Conservation (phyloP, 2,888 invertebrate species). For the Agelastica alni region DNA sequence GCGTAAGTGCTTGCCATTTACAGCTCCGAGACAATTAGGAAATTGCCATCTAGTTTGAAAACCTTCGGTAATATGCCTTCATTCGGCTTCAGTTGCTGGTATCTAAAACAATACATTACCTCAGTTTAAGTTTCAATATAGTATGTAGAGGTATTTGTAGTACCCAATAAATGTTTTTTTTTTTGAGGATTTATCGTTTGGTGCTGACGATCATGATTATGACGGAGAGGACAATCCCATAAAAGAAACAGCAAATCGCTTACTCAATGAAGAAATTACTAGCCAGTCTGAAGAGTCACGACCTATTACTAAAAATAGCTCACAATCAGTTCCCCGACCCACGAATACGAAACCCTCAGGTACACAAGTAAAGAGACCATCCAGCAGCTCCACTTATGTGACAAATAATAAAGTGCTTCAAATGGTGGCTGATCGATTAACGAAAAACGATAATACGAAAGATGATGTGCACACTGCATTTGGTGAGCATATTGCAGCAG, state of each 20-base stretch:
- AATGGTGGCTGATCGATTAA: conserved; percentile 8
- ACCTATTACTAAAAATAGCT: not conserved
- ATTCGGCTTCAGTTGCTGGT: conserved; percentile 1
- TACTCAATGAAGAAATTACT: not conserved
- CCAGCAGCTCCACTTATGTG: no score
- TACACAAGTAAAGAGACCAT: not conserved
- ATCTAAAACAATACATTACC: conserved; percentile 6
- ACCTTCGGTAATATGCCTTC: not conserved
- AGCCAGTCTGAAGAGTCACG: not conserved
- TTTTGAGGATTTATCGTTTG: not conserved
- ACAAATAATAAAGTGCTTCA: conserved; percentile 10
- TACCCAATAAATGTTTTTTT: not conserved
- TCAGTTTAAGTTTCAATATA: not conserved
- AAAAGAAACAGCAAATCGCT: not conserved
- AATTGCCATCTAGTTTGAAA: conserved; percentile 10
- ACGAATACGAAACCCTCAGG: conserved; percentile 1
- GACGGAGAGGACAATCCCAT: not conserved
- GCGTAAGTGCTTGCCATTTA: not conserved
- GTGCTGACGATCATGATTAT: not conserved
- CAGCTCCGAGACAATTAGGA: not conserved
- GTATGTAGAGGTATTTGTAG: not conserved
- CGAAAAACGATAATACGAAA: conserved; percentile 4
- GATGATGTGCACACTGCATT: conserved; percentile 1
- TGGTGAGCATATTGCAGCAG: conserved; percentile 2
- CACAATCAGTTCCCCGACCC: conserved; percentile 6